Percentiles rank a stretch among this genome's conserved stretches.
Evolutionary conservation across 1,140 invertebrate species (phyloP).

Genomic region (Druon quercuslanigerum): DNA sequence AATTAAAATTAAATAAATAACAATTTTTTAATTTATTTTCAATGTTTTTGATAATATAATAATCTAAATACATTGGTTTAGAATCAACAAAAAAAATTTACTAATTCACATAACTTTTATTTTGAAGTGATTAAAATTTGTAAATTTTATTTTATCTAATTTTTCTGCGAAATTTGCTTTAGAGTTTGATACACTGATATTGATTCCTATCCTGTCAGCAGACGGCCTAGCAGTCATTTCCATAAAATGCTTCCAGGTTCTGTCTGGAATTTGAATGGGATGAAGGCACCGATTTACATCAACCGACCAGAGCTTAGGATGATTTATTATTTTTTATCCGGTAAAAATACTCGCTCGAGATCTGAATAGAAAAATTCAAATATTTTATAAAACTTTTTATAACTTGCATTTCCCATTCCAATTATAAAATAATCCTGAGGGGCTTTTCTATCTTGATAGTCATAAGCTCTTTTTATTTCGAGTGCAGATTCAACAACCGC

Average conservation of each 20-base stretch:
- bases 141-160: neutral
- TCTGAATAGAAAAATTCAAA: neutral
- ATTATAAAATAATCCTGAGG: neutral
- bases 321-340: neutral
- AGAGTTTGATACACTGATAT: slow-evolving; percentile 24
- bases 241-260: slow-evolving; percentile 17
- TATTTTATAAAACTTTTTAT: neutral
- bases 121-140: no score
- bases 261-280: slow-evolving; percentile 25
- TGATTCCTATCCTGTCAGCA: slow-evolving; percentile 6
- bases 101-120: no score
- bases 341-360: neutral
- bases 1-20: no score
- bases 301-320: slow-evolving; percentile 1
- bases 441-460: no score
- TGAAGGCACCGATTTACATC: slow-evolving; percentile 18
- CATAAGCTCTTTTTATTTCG: neutral
- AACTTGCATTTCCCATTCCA: neutral
- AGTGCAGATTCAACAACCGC: neutral
- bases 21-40: no score
- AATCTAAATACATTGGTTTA: no score
- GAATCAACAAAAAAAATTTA: no score
- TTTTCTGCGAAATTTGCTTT: neutral
- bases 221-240: slow-evolving; percentile 18
- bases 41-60: no score